Base-by-base conservation (phyloP, 2,797 vertebrate genomes). In the Antrozous pallidus region DNA sequence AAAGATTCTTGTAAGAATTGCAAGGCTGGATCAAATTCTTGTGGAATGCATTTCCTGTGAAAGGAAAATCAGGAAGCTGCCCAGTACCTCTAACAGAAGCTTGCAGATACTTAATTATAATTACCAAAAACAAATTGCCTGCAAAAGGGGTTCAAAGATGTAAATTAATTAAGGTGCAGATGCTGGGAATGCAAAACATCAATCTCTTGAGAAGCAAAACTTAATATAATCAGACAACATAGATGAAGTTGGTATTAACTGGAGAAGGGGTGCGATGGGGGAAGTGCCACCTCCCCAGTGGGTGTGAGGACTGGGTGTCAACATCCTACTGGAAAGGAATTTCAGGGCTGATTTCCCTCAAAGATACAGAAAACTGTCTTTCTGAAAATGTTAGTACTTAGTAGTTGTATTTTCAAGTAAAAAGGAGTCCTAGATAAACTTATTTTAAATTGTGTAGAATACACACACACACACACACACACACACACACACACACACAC, bases 111-210 rank as follows among this genome's bases (percentile, higher is more conserved):
- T 81, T 70, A 61, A 8, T 0, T 79, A 83, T 93, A 84, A 75
- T 75, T 45, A 84, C 94, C 92, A 89, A 80, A 96, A 80, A 96
- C 91, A 83, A 86, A 74, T 51, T 67, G 17, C 36, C 63, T 84
- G 26, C 65, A n/a, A 28, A 95, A 94, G 56, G 91, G 85, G 63
- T 95, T 94, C 45, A 73, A 94, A 79, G 74, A 93, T 91, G 95
- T 79, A 95, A 95, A 90, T 77, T 61, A 90, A 90, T 95, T 89
- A 96, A 49, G 77, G 86, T 49, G 96, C 69, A 90, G 96, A 87
- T 84, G 67, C 58, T 47, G 45, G 0, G 58, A 96, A 94, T 74
- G 63, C 58, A 88, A 77, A 93, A 58, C 14, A 91, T 40, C 74
- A 67, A 8, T 61, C 93, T 97, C 86, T 84, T 36, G 92, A 75